These are phyloP conservation scores for Drosophila athabasca DNA, from an alignment of 1,140 invertebrate species.

Conservation along the genomic window DNA sequence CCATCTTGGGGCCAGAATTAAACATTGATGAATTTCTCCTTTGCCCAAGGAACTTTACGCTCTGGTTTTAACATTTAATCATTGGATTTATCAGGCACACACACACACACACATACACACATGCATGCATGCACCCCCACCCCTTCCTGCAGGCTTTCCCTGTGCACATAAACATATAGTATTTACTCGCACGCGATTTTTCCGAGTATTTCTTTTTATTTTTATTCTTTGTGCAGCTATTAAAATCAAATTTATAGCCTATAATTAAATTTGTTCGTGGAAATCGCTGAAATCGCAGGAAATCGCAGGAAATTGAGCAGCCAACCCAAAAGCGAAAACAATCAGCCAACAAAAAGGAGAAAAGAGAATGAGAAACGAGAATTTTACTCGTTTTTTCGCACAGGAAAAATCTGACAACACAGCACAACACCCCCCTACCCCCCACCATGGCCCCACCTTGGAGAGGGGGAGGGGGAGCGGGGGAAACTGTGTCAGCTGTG, in stretches of 20 bases:
- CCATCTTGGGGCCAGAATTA: constrained; percentile 23
- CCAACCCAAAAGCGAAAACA: constrained; percentile 37
- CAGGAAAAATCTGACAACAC: constrained; percentile 40
- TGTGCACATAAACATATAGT: neutral
- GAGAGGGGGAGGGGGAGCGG: constrained; percentile 9
- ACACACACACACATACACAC: constrained; percentile 13
- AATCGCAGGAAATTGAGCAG: constrained; percentile 75
- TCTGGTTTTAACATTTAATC: constrained; percentile 35
- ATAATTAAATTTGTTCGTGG: constrained; percentile 70
- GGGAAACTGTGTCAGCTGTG: constrained; percentile 70
- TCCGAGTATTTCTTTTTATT: neutral
- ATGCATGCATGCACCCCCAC: constrained; percentile 36
- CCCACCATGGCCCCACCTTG: no score
- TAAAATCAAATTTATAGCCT: constrained; percentile 77
- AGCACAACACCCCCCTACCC: neutral
- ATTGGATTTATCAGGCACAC: constrained; percentile 2
- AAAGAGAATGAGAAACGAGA: neutral
- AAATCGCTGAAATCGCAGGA: constrained; percentile 65
- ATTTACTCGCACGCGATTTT: constrained; percentile 7
- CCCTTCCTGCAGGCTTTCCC: neutral
- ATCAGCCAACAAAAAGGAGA: constrained; percentile 18
- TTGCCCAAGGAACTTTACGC: neutral
- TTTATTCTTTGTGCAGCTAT: constrained; percentile 40
- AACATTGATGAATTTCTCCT: constrained; percentile 36
- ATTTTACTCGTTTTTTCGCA: constrained; percentile 24